Base-by-base conservation (phyloP, 2,888 invertebrate species). In the Neoaliturus tenellus region DNA sequence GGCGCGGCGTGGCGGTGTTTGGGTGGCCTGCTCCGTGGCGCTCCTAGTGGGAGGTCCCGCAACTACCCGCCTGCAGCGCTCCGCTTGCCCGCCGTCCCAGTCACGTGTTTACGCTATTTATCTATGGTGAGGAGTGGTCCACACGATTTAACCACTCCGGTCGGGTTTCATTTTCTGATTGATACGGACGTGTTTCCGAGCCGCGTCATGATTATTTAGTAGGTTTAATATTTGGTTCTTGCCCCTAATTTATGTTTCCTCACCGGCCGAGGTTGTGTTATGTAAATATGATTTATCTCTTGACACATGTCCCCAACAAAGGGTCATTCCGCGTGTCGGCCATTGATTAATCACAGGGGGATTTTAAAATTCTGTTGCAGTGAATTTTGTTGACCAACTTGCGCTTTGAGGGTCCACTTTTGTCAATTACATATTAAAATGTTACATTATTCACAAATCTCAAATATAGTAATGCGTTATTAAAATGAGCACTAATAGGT, bases 11-110 rank as follows among this genome's bases (percentile, higher is more conserved):
- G 10, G 44, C 17, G 10, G 48, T 17, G 48, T 69, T 69, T 73
- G 71, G 71, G 75, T 75, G 75, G 75, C 39, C 75, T 51, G 51
- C 5, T 23, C 62, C 28, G 28, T 62, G 48, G 75, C 75, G 75
- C 75, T 41, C 44, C 10, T 25, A 28, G 75, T 75, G 75, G 75
- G 75, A 28, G 75, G 75, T 75, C 75, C 75, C 10, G 75, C 20
- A 44, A 75, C 75, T 48, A 75, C 28, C 6, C 23, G 44, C 41
- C 25, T 14, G 20, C 44, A 12, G 75, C 23, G 44, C 41, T 51
- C 39, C 67, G 17, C 39, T 14, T 48, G 20, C 31, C 71, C 67
- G 20, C 62, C 31, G 0, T 25, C 6, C 44, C 6, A 23, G 75
- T 75, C 48, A 41, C 28, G 75, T 75, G 44, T 69, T 39, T 35